phyloP scores from a whole-genome alignment of 1,140 invertebrate species.

The Globodera rostochiensis region DNA sequence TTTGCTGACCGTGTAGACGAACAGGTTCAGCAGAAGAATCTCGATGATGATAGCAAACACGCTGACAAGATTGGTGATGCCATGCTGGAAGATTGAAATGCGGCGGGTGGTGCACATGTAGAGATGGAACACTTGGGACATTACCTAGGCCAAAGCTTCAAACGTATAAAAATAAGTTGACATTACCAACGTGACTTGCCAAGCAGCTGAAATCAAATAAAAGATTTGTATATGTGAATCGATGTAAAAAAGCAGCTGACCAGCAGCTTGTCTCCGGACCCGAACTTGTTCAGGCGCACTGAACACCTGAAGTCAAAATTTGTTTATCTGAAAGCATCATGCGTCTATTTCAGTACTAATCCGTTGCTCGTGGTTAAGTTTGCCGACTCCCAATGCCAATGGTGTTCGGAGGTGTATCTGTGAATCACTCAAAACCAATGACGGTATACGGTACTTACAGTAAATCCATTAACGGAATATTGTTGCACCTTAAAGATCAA shows the following conservation, averaged over 20 bases:
- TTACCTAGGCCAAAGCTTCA: background rate
- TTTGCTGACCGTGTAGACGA: constrained; percentile 52
- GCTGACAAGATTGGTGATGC: constrained; percentile 60
- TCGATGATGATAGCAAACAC: constrained; percentile 64
- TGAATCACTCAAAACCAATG: background rate
- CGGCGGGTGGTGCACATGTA: constrained; percentile 64
- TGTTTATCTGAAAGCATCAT: background rate
- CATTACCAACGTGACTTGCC: constrained; percentile 63
- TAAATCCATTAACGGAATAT: constrained; percentile 52
- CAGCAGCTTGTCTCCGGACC: constrained; percentile 58
- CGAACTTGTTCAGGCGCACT: constrained; percentile 51
- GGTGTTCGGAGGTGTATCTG: constrained; percentile 57
- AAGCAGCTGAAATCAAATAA: constrained; percentile 46
- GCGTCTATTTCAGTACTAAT: background rate
- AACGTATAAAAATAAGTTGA: constrained; percentile 10
- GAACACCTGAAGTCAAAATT: constrained; percentile 11
- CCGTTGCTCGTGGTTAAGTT: constrained; percentile 52
- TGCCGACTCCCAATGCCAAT: constrained; percentile 52
- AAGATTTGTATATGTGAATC: background rate
- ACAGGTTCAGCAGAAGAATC: constrained; percentile 60
- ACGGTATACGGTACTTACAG: constrained; percentile 25
- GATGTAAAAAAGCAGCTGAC: background rate
- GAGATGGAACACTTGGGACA: constrained; percentile 60
- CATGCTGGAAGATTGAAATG: constrained; percentile 62
- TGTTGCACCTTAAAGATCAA: constrained; percentile 57